These are phyloP conservation scores for Amiota minor DNA, from an alignment of 2,888 invertebrate species.

Conservation along the genomic window DNA sequence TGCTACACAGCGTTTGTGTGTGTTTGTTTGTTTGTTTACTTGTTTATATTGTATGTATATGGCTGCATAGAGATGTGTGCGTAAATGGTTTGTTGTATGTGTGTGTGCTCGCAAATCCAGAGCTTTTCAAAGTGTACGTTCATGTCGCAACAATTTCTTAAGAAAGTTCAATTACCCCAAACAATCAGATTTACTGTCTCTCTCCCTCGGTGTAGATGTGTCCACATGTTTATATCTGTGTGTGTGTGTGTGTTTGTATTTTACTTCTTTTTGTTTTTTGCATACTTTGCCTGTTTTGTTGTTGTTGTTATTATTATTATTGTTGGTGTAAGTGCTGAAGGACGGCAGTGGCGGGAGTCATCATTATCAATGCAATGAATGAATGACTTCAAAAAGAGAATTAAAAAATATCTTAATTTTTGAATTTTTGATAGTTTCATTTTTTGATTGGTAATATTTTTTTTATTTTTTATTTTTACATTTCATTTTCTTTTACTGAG, in stretches of 20 bases:
- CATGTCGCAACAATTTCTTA: slow-evolving; percentile 73
- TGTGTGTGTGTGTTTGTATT: background rate
- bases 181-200: slow-evolving; percentile 72
- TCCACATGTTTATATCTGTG: background rate
- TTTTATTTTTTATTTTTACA: slow-evolving; percentile 28
- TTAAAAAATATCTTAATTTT: slow-evolving; percentile 24
- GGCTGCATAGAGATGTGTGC: background rate
- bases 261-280: slow-evolving; percentile 14
- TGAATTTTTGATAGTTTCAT: slow-evolving; percentile 22
- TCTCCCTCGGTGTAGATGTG: background rate
- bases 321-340: background rate
- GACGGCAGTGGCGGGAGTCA: background rate
- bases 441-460: slow-evolving; percentile 40
- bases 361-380: background rate
- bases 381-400: background rate
- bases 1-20: slow-evolving; percentile 30
- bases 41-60: background rate
- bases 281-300: slow-evolving; percentile 5
- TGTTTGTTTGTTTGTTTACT: slow-evolving; percentile 44
- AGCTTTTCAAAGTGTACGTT: slow-evolving; percentile 72
- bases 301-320: background rate
- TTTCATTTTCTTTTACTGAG: background rate
- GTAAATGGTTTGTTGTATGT: slow-evolving; percentile 41
- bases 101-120: slow-evolving; percentile 70
- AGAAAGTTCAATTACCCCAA: slow-evolving; percentile 73